A percentile compares a stretch with the other conserved stretches of the same genome.
Evolutionary conservation across 30 jellyfish, hydroid and myxozoan genomes (phyloP).

Genomic region (Morbakka virulenta): DNA sequence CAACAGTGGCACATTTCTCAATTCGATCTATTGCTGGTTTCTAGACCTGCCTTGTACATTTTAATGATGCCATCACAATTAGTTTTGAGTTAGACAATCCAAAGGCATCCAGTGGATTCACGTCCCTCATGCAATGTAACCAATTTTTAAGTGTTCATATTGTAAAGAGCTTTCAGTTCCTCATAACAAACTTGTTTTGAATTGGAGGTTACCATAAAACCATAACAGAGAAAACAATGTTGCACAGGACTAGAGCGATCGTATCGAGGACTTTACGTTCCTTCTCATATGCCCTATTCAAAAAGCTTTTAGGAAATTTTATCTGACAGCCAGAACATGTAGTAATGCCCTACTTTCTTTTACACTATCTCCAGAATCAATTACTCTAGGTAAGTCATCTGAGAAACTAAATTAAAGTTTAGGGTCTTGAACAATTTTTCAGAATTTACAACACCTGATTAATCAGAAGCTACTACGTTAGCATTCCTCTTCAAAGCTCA

Average conservation of each 20-base stretch:
- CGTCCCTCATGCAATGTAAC: neutral
- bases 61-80: neutral
- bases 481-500: no score
- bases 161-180: neutral
- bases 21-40: neutral
- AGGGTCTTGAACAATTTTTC: neutral
- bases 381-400: neutral
- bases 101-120: neutral
- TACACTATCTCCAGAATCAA: neutral
- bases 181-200: neutral
- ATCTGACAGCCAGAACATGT: neutral
- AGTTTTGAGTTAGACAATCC: neutral
- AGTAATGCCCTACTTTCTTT: neutral
- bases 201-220: neutral
- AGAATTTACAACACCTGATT: neutral
- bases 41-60: neutral
- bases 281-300: neutral
- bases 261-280: neutral
- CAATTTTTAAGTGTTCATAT: neutral
- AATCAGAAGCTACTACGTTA: no score
- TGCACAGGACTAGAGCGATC: neutral
- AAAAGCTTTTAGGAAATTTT: neutral
- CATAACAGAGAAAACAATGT: neutral
- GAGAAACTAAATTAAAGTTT: neutral
- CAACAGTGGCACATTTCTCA: slow-evolving; percentile 5